Evolutionary conservation across 2,797 vertebrate genomes (phyloP).

Genomic region (Myotis planiceps): DNA sequence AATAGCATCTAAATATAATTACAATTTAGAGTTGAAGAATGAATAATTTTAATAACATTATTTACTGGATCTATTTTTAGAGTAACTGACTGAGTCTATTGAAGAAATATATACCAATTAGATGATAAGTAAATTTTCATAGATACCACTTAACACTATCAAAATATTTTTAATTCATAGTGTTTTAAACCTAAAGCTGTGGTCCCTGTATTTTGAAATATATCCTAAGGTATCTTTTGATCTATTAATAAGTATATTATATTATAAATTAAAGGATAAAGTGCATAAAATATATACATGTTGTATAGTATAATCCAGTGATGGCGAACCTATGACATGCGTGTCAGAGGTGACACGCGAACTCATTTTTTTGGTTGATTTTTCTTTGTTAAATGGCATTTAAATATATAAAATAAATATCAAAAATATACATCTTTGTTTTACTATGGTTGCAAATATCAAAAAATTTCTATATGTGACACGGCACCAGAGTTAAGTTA

Average conservation of each 20-base stretch:
- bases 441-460: too few species aligned
- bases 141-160: neutral
- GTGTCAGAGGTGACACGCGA: too few species aligned
- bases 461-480: too few species aligned
- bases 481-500: too few species aligned
- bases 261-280: conserved; percentile 22
- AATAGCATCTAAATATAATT: neutral
- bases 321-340: too few species aligned
- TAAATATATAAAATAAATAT: too few species aligned
- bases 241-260: neutral
- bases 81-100: neutral
- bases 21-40: neutral
- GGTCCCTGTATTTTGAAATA: neutral
- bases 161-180: neutral
- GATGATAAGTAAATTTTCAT: neutral
- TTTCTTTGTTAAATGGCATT: too few species aligned
- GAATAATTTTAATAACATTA: neutral
- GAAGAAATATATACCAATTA: neutral
- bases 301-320: neutral
- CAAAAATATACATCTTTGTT: too few species aligned
- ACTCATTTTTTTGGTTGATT: too few species aligned
- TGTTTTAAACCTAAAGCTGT: neutral
- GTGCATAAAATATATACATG: neutral
- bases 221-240: neutral
- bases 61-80: neutral